Evolutionary conservation across 2,113 vertebrate species (phyloP).

Genomic region (Ageneiosus marmoratus): DNA sequence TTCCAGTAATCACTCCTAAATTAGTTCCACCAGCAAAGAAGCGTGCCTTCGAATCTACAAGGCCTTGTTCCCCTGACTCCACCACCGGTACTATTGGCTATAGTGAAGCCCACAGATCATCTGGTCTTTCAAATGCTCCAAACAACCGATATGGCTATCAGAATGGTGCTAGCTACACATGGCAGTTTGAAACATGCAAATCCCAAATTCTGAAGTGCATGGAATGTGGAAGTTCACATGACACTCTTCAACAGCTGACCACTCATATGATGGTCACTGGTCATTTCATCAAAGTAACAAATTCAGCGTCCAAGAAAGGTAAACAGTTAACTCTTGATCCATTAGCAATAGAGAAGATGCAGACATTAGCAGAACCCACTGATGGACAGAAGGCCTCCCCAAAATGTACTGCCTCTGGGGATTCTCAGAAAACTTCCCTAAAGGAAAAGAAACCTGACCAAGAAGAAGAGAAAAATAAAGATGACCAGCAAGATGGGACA

Average conservation of each 20-base stretch:
- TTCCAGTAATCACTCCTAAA: conserved; percentile 91
- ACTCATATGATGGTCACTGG: conserved; percentile 99
- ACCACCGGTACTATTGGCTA: conserved; percentile 86
- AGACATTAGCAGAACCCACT: conserved; percentile 81
- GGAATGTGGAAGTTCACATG: conserved; percentile 97
- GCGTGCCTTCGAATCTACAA: conserved; percentile 86
- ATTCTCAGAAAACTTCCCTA: conserved; percentile 72
- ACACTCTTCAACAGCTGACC: conserved; percentile 95
- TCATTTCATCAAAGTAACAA: conserved; percentile 97
- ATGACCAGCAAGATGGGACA: conserved; percentile 80
- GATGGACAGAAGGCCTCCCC: conserved; percentile 76
- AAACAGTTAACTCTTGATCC: conserved; percentile 94
- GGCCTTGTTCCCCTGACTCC: conserved; percentile 94
- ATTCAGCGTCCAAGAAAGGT: conserved; percentile 96
- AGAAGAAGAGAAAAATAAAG: conserved; percentile 77
- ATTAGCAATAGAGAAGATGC: conserved; percentile 93
- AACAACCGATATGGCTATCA: conserved; percentile 96
- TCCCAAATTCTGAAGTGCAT: conserved; percentile 98
- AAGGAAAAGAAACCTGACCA: conserved; percentile 82
- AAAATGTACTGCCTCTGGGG: conserved; percentile 72
- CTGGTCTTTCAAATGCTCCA: conserved; percentile 73
- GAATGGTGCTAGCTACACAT: conserved; percentile 96
- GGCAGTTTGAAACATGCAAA: conserved; percentile 99
- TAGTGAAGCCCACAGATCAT: conserved; percentile 79
- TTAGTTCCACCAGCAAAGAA: conserved; percentile 91